Conservation (phyloP, 92 coral and sea anemone species). For the Epizoanthus illoricatus region DNA sequence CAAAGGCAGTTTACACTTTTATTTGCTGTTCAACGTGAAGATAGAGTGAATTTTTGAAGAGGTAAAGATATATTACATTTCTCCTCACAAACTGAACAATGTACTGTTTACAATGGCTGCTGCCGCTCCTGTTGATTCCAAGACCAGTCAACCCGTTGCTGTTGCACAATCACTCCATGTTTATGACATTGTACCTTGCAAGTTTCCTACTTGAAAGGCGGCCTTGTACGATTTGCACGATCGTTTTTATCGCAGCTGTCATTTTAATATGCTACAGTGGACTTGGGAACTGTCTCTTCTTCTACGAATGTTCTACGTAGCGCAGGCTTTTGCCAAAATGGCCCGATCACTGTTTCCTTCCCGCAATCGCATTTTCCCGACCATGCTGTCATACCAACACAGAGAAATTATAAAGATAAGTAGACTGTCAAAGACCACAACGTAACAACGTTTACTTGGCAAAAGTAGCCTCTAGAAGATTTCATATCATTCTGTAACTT, state of each 20-base stretch:
- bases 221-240: conserved; percentile 98
- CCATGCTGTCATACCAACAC: not conserved
- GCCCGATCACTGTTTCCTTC: not conserved
- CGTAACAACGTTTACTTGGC: no score
- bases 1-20: not conserved
- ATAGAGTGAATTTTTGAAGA: not conserved
- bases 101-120: conserved; percentile 98
- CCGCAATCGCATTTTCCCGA: not conserved
- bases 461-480: not conserved
- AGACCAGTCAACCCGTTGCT: conserved; percentile 93
- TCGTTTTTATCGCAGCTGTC: conserved; percentile 94
- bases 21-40: not conserved
- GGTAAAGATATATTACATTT: not conserved
- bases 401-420: no score
- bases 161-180: conserved; percentile 98
- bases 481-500: not conserved
- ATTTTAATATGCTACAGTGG: conserved; percentile 98
- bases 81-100: conserved; percentile 49
- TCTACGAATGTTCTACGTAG: conserved; percentile 85
- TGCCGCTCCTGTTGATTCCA: conserved; percentile 93
- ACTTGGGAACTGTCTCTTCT: conserved; percentile 96
- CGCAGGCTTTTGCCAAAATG: conserved; percentile 22
- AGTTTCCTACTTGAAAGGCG: conserved; percentile 99
- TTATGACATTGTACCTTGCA: conserved; percentile 97
- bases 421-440: no score